phyloP scores from a whole-genome alignment of 2,797 vertebrate species.

The Thaleichthys pacificus region DNA sequence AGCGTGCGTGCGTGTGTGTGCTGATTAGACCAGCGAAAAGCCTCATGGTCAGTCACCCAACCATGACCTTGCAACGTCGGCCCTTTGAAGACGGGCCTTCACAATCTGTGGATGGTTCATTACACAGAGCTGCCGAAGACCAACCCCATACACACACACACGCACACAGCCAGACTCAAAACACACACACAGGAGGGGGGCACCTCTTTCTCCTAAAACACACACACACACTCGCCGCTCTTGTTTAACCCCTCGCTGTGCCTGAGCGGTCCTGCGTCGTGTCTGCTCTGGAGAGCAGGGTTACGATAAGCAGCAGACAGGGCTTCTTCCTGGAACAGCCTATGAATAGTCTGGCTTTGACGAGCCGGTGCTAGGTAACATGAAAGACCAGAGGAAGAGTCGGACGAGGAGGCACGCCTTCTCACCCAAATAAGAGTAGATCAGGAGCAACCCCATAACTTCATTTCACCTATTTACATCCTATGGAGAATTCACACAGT shows the following conservation, averaged over 20 bases:
- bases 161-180: constrained; percentile 36
- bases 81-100: constrained; percentile 44
- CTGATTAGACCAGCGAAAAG: constrained; percentile 8
- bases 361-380: constrained; percentile 41
- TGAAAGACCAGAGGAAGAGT: constrained; percentile 30
- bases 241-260: constrained; percentile 34
- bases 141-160: background rate
- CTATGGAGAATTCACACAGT: constrained; percentile 30
- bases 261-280: constrained; percentile 1
- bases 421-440: constrained; percentile 35
- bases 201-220: background rate
- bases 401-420: constrained; percentile 26
- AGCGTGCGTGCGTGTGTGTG: background rate
- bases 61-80: constrained; percentile 36
- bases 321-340: constrained; percentile 42
- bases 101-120: constrained; percentile 22
- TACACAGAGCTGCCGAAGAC: constrained; percentile 20
- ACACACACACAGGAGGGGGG: background rate
- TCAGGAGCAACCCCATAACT: constrained; percentile 27
- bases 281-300: constrained; percentile 6
- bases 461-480: constrained; percentile 17
- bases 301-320: constrained; percentile 32
- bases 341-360: constrained; percentile 38
- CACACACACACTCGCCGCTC: background rate
- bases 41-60: constrained; percentile 10